phyloP scores from a whole-genome alignment of 2,888 invertebrate genomes.

The Noctuana brunneofusca region DNA sequence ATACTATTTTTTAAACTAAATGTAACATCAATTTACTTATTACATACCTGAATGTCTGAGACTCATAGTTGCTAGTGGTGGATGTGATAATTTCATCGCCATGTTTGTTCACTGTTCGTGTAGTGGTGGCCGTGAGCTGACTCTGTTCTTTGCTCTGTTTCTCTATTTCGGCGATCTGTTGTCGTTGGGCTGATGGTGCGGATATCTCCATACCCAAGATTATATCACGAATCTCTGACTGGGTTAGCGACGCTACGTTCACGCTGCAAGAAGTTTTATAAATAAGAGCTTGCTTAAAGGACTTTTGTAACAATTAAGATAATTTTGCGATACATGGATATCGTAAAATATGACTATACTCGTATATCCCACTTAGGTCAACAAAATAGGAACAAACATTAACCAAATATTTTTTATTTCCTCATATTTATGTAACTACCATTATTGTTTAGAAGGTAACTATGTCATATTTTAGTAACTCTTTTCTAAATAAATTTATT shows the following conservation, averaged over 20 bases:
- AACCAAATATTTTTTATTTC: too few species aligned
- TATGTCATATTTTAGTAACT: too few species aligned
- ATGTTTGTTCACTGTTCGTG: conserved; percentile 98
- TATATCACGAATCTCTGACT: conserved; percentile 99
- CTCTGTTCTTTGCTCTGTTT: conserved; percentile 99
- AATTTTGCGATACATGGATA: too few species aligned
- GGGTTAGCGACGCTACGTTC: conserved; percentile 98
- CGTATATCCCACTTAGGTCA: too few species aligned
- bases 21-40: background rate
- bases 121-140: conserved; percentile 99
- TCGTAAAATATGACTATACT: too few species aligned
- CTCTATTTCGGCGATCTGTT: conserved; percentile 99
- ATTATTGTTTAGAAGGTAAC: too few species aligned
- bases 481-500: background rate
- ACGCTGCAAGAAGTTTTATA: conserved; percentile 82
- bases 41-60: conserved; percentile 91
- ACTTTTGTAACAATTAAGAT: too few species aligned
- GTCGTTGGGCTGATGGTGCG: conserved; percentile 98
- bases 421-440: too few species aligned
- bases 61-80: conserved; percentile 99
- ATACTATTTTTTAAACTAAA: background rate
- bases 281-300: background rate
- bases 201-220: conserved; percentile 99
- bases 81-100: conserved; percentile 99
- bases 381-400: too few species aligned